Evolutionary conservation across 2,888 invertebrate species (phyloP).

Genomic region (Callyntrura guangdongensis): DNA sequence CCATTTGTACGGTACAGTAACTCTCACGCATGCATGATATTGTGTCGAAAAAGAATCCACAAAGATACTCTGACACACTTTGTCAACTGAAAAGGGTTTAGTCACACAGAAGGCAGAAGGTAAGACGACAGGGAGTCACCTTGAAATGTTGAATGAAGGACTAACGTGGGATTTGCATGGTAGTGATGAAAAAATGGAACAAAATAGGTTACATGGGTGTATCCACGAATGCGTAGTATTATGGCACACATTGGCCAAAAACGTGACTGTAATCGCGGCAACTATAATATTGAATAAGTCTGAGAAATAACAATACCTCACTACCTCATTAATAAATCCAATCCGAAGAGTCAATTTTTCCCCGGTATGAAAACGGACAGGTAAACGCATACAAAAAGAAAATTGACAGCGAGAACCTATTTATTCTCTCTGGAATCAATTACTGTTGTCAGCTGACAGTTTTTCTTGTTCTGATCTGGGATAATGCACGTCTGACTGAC

Average conservation of each 20-base stretch:
- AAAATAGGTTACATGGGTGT: slow-evolving; percentile 2
- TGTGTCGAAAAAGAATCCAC: background rate
- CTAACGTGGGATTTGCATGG: slow-evolving; percentile 27
- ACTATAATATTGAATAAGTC: too few species aligned
- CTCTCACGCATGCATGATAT: too few species aligned
- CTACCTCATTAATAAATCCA: too few species aligned
- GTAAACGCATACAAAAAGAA: too few species aligned
- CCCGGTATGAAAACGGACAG: too few species aligned
- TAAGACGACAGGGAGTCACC: slow-evolving; percentile 67
- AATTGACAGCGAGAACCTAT: too few species aligned
- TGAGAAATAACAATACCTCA: too few species aligned
- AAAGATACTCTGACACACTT: background rate
- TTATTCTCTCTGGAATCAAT: slow-evolving; percentile 5
- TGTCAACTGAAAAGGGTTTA: slow-evolving; percentile 16
- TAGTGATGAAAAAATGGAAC: background rate
- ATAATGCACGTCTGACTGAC: slow-evolving; percentile 26
- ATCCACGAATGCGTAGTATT: too few species aligned
- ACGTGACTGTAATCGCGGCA: too few species aligned
- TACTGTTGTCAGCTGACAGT: slow-evolving; percentile 32
- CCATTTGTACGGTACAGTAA: background rate
- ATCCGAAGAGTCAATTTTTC: too few species aligned
- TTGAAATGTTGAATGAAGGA: slow-evolving; percentile 43
- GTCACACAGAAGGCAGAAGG: slow-evolving; percentile 29
- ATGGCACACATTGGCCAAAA: too few species aligned
- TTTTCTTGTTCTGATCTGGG: background rate